Base-by-base conservation (phyloP, 92 coral and sea anemone genomes). In the Bergia puertoricense region DNA sequence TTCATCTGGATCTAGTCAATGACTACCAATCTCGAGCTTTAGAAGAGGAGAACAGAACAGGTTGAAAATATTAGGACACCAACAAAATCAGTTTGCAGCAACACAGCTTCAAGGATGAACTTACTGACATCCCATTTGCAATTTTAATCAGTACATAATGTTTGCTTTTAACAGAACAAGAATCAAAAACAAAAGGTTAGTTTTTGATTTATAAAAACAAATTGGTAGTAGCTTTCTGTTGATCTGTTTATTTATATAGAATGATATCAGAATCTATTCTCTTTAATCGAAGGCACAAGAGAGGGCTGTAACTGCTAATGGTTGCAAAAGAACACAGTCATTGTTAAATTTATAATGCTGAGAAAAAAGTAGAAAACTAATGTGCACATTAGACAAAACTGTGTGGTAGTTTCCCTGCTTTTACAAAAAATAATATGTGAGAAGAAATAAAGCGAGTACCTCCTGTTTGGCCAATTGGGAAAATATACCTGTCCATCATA, bases 11-110 rank as follows among this genome's bases (percentile, higher is more conserved):
- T 51, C 36, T 46, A 79, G 82, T 79, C 82, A 79, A 48, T 51
- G 82, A 79, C 82, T 79, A 79, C 82, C 82, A 79, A 79, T 48
- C 66, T 48, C 66, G 82, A 36, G 82, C 82, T 79, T 79, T 79
- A 79, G 30, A 77, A 46, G 51, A 41, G 65, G 82, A 79, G 82
- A 79, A 79, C 82, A 79, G 82, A 79, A 79, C 40, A 79, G 82
- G 38, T 48, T 46, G 82, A 79, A 79, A 79, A 22, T 30, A 51
- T 79, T 79, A 79, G 82, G 82, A 79, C 30, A 76, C 22, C 9
- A 76, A 76, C 80, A 20, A 76, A 76, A 73, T 13, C 76, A 38
- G 76, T 71, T 15, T 71, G 42, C 20, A 71, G 39, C 41, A 23
- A 71, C 41, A 23, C 43, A 36, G 77, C 18, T 36, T 73, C 77